A percentile compares a stretch with the other conserved stretches of the same genome.
phyloP scores from a whole-genome alignment of 2,797 vertebrate genomes.

The Onychomys leucogaster region DNA sequence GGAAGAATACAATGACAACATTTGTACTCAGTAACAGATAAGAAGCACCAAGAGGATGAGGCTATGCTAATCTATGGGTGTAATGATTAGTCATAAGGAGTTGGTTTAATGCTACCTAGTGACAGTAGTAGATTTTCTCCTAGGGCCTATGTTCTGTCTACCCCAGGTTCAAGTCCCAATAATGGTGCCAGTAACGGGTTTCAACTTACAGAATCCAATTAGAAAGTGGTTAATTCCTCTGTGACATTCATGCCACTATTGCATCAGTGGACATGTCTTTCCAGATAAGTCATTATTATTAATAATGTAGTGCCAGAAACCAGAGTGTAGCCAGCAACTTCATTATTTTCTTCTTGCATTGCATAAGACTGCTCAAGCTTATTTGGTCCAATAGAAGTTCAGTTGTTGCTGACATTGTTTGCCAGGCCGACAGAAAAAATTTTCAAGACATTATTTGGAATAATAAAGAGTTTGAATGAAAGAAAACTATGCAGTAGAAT shows the following conservation, averaged over 20 bases:
- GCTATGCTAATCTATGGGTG: neutral
- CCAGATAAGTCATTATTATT: constrained; percentile 16
- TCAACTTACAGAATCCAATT: neutral
- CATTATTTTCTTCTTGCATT: constrained; percentile 50
- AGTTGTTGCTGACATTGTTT: constrained; percentile 51
- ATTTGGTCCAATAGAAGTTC: constrained; percentile 50
- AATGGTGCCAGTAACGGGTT: neutral
- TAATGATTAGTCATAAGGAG: neutral
- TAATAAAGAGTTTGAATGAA: constrained; percentile 60
- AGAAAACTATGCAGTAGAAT: constrained; percentile 53
- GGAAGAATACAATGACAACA: constrained; percentile 25
- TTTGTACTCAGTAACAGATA: neutral
- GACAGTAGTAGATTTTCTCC: neutral
- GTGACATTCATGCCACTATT: neutral
- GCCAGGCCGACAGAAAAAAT: constrained; percentile 30
- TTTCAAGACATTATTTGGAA: constrained; percentile 56
- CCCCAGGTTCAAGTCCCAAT: neutral
- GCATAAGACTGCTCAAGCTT: neutral
- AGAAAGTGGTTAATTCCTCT: neutral
- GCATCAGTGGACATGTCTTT: neutral
- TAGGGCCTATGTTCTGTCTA: neutral
- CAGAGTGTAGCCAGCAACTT: neutral
- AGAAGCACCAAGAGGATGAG: neutral
- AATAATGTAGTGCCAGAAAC: neutral
- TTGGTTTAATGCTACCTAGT: neutral